Evolutionary conservation across 2,113 vertebrate genomes (phyloP), one percentile per base, ranked within the genome.

Genomic region (Hyperopisus bebe): DNA sequence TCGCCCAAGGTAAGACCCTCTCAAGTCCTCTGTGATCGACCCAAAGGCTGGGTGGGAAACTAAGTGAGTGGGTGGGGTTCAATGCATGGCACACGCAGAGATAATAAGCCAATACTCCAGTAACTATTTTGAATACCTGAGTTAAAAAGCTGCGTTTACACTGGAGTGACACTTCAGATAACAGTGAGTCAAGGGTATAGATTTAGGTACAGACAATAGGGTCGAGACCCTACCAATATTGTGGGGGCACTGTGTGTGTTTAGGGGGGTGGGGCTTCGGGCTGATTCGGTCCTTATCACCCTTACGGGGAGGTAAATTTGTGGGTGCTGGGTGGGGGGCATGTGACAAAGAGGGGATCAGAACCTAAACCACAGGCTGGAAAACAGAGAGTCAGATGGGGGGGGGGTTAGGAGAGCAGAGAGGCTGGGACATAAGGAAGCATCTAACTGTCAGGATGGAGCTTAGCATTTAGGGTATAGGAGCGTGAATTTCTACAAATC

Each of bases 1-100:
- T 93, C 51, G 91, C 94, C 87, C 95, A 96, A 93, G 94, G 96
- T 96, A 92, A 91, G 62, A 24, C 2, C 11, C 2, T 15, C 10
- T 55, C 15, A 31, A 2, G 62, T 31, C 6, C 31, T 13, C 15
- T 19, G 35, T 11, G 44, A n/a, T n/a, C 1, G n/a, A 85, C 3
- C n/a, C 82, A 48, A 48, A 48, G 44, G 15, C 19, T n/a, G 7
- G 24, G n/a, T 47, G 21, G 42, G 42, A 24, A 48, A 15, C 6
- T 3, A 85, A 4, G n/a, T 5, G 27, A n/a, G 5, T 85, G 82
- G 15, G 74, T 35, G 35, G 1, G n/a, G 1, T 80, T 35, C 19
- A 19, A 42, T 80, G 39, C n/a, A 17, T 8, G 4, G 27, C 13
- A 39, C 13, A 77, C 15, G 39, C 9, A 35, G 15, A 42, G 74